Percentiles rank a stretch among this genome's conserved stretches.
Conservation (phyloP, 2,888 invertebrate species). For the Drosophila flavopinicola region DNA sequence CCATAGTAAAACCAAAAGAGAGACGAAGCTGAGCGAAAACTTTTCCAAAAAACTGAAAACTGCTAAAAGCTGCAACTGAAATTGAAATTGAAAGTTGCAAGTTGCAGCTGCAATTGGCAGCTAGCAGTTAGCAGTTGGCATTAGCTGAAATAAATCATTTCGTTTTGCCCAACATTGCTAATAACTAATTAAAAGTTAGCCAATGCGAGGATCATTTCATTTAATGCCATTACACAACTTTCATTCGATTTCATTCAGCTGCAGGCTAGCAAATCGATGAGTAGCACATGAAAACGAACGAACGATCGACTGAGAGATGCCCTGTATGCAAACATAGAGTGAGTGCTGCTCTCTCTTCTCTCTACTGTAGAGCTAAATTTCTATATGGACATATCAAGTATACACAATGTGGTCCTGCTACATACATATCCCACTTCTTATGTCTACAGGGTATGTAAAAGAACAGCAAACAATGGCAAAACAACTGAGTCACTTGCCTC, state of each 20-base stretch:
- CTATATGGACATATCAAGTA: too few species aligned
- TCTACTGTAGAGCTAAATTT: too few species aligned
- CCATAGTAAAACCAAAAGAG: slow-evolving; percentile 23
- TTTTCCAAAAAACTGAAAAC: slow-evolving; percentile 14
- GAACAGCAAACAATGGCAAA: slow-evolving; percentile 11
- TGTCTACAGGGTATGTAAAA: too few species aligned
- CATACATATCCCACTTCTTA: too few species aligned
- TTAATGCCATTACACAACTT: slow-evolving; percentile 49
- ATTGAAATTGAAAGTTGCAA: slow-evolving; percentile 30
- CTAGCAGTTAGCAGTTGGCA: slow-evolving; percentile 39
- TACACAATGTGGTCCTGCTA: too few species aligned
- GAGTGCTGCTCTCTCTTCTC: too few species aligned
- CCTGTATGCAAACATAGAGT: too few species aligned
- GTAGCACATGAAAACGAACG: slow-evolving; percentile 15
- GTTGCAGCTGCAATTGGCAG: slow-evolving; percentile 30
- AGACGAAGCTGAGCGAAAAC: slow-evolving; percentile 16
- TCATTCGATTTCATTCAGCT: slow-evolving; percentile 27
- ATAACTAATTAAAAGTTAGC: slow-evolving; percentile 72
- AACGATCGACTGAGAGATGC: too few species aligned
- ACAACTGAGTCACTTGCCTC: slow-evolving; percentile 20
- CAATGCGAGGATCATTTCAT: slow-evolving; percentile 32
- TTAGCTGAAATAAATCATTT: slow-evolving; percentile 40
- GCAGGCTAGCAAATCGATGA: neutral
- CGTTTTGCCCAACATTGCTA: slow-evolving; percentile 38
- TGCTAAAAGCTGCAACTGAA: slow-evolving; percentile 28